Evolutionary conservation across 2,888 invertebrate genomes (phyloP), one percentile per base, ranked within the genome.

Genomic region (Acrocera orbiculus): DNA sequence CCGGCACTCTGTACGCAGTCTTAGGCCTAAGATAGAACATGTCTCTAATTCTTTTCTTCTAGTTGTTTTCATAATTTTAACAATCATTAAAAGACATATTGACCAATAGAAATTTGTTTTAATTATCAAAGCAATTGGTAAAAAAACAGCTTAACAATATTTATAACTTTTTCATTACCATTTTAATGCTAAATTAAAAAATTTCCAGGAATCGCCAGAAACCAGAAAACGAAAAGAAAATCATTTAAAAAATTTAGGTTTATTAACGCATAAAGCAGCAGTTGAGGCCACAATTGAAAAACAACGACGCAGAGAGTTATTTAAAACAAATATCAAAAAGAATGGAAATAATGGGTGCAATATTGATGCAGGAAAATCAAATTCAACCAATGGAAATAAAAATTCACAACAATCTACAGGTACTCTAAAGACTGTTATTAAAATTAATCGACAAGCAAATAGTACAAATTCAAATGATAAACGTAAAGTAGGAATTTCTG

Each of bases 371-470:
- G 11, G 4, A 11, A 9, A 10, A 2, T 9, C 7, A 9, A 24
- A 20, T 22, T 34, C 42, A 35, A 40, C 41, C 41, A 42, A 26
- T 32, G 41, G 28, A 35, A 41, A 44, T 27, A 46, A 48, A 39
- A 43, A 44, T 38, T 43, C 45, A 37, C 50, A 46, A 22, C 70
- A 69, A 45, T 81, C 77, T 48, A 80, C 81, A 3, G 85, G 85
- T 24, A 83, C 82, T 1, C 54, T 85, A 42, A 85, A 83, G 53
- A 82, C 83, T 45, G 76, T 85, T 46, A 85, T 85, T 46, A 80
- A 83, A 58, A 59, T 83, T 42, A 75, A 73, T 52, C 67, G 74
- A 41, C 61, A 50, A 35, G 40, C 47, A 11, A 36, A 28, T 28
- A 27, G 49, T 20, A 40, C 47, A 19, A 34, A 30, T 28, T 4